Base-by-base conservation (phyloP, 1,140 invertebrate species). In the Chrysopa pallens region DNA sequence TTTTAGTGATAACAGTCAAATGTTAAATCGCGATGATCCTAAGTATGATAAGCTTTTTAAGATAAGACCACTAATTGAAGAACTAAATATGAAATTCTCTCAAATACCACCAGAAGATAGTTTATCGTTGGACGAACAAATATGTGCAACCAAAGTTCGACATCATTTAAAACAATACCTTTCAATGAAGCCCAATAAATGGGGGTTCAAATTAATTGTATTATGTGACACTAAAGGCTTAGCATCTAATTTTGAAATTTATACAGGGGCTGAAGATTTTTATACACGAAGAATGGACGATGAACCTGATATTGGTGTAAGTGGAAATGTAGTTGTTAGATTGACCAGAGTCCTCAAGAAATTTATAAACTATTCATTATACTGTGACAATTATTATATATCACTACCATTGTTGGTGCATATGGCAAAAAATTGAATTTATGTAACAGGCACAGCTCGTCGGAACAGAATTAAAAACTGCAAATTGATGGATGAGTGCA, bases 161-260 rank as follows among this genome's bases (percentile, higher is more conserved):
- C 52, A 54, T 48, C 51, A 48, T 41, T 51, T 45, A 39, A 57
- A 56, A 39, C 52, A 55, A 43, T 57, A 55, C 52, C 37, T 52
- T 38, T 52, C 52, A 29, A 52, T 53, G 35, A 59, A 58, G 43
- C 56, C 56, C 29, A 53, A 58, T 38, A 59, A 57, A 50, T 61
- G 53, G 56, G 58, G 53, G 5, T 61, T 51, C 42, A 59, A 61
- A 50, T 46, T 60, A 33, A 57, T 47, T 52, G 53, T 58, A 39
- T 41, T 58, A 5, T 55, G 52, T 48, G 45, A 48, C 51, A 35
- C 53, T 12, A 43, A 38, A 11, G 51, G 52, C 39, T 52, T 46
- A 42, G 42, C 44, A 11, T 40, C 53, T 41, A 46, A 43, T 8
- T 53, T 53, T 48, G 45, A 48, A 44, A 6, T 43, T 9, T 40